Evolutionary conservation across 2,888 invertebrate species (phyloP), one percentile per base, ranked within the genome.

Genomic region (Drosophila fungiperda): DNA sequence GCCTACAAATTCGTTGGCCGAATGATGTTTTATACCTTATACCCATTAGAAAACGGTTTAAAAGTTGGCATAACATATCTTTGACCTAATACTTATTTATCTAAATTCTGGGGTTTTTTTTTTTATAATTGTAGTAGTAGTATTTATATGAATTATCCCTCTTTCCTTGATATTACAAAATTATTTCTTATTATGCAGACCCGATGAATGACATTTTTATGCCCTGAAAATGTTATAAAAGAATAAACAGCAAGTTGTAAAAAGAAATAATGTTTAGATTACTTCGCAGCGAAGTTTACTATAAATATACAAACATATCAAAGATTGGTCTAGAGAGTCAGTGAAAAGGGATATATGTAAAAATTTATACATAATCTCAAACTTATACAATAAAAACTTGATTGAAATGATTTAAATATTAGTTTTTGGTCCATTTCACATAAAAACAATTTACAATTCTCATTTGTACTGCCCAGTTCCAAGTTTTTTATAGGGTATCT

Each of bases 1-100:
- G 71, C 78, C 80, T 80, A 78, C 76, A 80, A 80, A 80, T 59
- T 68, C 61, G 65, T 49, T 73, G 74, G 69, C 67, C 64, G 61
- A 68, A 72, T 54, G 68, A 65, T 72, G 55, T 68, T n/a, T 7
- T n/a, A 57, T 23, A 15, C 29, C 2, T 20, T 20, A 38, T 26
- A 26, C 17, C 36, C 36, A 36, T 26, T 26, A n/a, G 11, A 26
- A 36, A 26, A 26, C 26, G 26, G n/a, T n/a, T 1, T 40, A n/a
- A 38, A 26, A 33, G 15, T n/a, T n/a, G 15, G 2, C 11, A 33
- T 1, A 32, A 32, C 29, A 11, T n/a, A 50, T 50, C 26, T 49
- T 17, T 15, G 2, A 26, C 9, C 49, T 5, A 9, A 26, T 45
- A 20, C 20, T 7, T 1, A 20, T 45, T 20, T 7, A 15, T 4